These are phyloP conservation scores for Dolichoris vasculosae DNA, from an alignment of 1,140 invertebrate species.

Conservation along the genomic window DNA sequence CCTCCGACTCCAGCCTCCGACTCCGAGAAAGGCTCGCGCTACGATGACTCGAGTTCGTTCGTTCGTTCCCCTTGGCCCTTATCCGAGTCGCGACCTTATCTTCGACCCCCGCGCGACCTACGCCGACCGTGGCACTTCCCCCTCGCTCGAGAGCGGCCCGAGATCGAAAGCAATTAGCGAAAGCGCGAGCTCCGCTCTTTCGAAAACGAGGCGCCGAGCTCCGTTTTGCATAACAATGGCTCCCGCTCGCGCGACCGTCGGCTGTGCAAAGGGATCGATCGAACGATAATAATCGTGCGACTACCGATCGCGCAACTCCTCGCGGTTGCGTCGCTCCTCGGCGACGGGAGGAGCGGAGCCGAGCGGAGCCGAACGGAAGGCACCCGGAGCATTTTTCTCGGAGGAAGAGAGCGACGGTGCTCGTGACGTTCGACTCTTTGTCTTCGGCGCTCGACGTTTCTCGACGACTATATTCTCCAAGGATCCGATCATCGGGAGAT, in stretches of 20 bases:
- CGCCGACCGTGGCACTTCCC: no score
- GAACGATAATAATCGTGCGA: not conserved
- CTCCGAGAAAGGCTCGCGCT: slow-evolving; percentile 3
- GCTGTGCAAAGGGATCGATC: not conserved
- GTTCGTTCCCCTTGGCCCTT: no score
- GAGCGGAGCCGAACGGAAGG: not conserved
- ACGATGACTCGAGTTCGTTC: no score
- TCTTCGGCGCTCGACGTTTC: not conserved
- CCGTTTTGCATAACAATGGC: not conserved
- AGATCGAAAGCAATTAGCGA: not conserved
- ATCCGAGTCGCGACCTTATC: no score
- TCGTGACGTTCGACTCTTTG: not conserved
- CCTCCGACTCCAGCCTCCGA: not conserved
- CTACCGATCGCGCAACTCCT: not conserved
- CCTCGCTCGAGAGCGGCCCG: no score
- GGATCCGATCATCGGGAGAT: not conserved
- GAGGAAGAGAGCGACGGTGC: not conserved
- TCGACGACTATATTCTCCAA: not conserved
- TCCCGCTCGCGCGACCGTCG: not conserved
- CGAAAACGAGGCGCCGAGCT: not conserved
- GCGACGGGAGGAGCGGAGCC: not conserved
- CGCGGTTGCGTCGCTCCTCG: not conserved
- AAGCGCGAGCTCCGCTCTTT: not conserved
- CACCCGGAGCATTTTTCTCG: not conserved
- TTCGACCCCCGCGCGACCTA: no score